Base-by-base conservation (phyloP, 2,113 vertebrate genomes). In the Corythornis vintsioides region DNA sequence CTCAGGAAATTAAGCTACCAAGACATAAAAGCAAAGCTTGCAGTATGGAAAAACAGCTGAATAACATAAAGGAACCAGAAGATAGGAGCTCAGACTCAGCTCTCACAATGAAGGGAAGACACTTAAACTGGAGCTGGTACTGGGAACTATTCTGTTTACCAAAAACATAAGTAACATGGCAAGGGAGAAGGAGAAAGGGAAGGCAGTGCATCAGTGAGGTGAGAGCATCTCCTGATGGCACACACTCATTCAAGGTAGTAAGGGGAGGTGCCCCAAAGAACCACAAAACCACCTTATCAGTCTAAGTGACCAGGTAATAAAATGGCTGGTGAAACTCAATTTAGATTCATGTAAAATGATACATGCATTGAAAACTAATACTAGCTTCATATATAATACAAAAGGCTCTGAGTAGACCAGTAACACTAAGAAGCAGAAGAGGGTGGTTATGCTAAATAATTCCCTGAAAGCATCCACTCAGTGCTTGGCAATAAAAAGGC, bases 331-430 rank as follows among this genome's bases (percentile, higher is more conserved):
- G 83, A 94, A 80, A 83, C 61, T 50, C 76, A 90, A 70, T 91
- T 86, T 55, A 83, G 72, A 90, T 81, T 83, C 28, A 88, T 4
- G 91, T 92, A 93, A 93, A 96, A 83, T 0, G 28, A 93, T 93
- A 92, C 76, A 92, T 0, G 2, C 80, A 80, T 66, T 31, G 90
- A 88, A 96, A 93, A 69, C 83, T 42, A 93, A 88, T 74, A 83
- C 86, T 66, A 42, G 52, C 69, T 94, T 94, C 95, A 95, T 90
- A 65, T 86, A 86, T 88, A 83, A 95, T 93, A 92, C 86, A 95
- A 92, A 64, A 95, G 55, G 72, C 21, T 59, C 55, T 42, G 29
- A 73, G 83, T 4, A 73, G 56, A 63, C 77, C 35, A 35, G 59
- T 42, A 80, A 90, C 42, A 70, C 56, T 42, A 52, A 80, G 47